These are phyloP conservation scores for Drosophila anceps DNA, from an alignment of 2,888 invertebrate genomes.

Conservation along the genomic window DNA sequence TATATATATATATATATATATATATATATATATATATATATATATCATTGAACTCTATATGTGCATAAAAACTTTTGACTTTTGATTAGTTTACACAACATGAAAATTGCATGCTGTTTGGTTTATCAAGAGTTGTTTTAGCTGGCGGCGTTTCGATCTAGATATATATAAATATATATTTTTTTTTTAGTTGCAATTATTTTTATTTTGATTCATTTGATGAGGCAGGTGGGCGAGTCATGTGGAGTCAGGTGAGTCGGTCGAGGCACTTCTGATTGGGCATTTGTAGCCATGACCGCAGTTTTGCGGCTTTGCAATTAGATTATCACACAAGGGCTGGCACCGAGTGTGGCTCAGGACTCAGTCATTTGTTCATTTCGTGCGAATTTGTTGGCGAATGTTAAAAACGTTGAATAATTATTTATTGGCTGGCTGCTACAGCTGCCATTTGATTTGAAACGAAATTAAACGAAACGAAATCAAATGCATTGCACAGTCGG, in stretches of 20 bases:
- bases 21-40: background rate
- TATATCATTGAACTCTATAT: background rate
- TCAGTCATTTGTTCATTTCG: conserved; percentile 53
- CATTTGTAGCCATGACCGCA: conserved; percentile 68
- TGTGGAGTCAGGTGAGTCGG: conserved; percentile 1
- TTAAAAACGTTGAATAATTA: conserved; percentile 63
- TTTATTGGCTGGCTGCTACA: conserved; percentile 56
- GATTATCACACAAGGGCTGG: conserved; percentile 67
- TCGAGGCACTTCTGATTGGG: conserved; percentile 68
- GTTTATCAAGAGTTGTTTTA: conserved; percentile 41
- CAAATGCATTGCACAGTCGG: conserved; percentile 43
- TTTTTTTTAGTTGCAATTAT: conserved; percentile 20
- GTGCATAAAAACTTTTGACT: conserved; percentile 48
- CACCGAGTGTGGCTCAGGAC: background rate
- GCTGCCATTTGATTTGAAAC: conserved; percentile 63
- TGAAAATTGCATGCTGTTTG: conserved; percentile 57
- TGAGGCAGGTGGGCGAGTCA: conserved; percentile 4
- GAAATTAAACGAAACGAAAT: conserved; percentile 56
- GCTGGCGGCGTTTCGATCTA: conserved; percentile 10
- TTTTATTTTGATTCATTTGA: conserved; percentile 15
- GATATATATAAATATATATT: too few relatives aligned
- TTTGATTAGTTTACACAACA: conserved; percentile 71
- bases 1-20: background rate
- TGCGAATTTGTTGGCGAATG: conserved; percentile 40
- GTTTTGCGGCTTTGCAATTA: conserved; percentile 77